Evolutionary conservation across 2,797 vertebrate species (phyloP).

Genomic region (Pteronotus mesoamericanus): DNA sequence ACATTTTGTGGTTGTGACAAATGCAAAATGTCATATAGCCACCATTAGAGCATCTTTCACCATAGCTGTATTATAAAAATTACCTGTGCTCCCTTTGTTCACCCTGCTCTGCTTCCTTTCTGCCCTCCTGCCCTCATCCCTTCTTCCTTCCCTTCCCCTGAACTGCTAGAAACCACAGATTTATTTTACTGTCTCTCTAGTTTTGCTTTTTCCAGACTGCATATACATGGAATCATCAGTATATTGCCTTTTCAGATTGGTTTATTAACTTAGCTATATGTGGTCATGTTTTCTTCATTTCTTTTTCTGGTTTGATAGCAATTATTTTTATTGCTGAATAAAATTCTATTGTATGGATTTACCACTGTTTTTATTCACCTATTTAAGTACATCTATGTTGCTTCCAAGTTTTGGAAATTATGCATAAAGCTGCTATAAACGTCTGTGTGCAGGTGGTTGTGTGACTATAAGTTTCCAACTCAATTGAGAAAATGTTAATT

Average conservation of each 20-base stretch:
- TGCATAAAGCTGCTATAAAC: neutral
- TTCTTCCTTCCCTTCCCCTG: no score
- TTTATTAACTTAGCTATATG: no score
- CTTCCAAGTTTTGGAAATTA: neutral
- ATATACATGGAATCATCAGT: no score
- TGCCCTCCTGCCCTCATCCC: neutral
- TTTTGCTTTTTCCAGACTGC: no score
- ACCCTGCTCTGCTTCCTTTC: neutral
- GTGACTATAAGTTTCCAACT: neutral
- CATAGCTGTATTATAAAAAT: neutral
- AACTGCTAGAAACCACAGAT: no score
- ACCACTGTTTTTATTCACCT: neutral
- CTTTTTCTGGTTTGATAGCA: neutral
- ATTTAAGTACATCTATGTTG: neutral
- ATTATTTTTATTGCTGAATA: neutral
- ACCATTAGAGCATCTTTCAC: neutral
- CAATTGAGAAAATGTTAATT: neutral
- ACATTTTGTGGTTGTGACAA: neutral
- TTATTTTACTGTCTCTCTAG: no score
- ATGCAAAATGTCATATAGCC: no score
- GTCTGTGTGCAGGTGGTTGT: neutral
- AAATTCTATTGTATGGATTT: neutral
- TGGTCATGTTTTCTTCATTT: neutral
- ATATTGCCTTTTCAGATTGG: no score
- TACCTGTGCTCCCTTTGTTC: neutral